Base-by-base conservation (phyloP, 2,113 vertebrate genomes). In the Microcebus lehilahytsara region DNA sequence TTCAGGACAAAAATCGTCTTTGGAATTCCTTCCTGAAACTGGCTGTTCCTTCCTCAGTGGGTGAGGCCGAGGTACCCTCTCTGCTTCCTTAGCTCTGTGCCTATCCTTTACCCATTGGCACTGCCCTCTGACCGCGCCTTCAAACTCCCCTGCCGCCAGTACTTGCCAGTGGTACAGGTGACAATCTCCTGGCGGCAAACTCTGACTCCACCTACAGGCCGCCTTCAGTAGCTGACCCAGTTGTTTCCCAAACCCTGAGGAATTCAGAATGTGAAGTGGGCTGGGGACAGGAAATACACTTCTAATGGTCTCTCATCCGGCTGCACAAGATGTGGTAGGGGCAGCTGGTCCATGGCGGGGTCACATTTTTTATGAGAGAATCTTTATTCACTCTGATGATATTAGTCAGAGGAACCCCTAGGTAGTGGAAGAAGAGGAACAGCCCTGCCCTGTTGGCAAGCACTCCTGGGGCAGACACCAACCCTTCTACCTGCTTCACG, bases 131-230 rank as follows among this genome's bases (percentile, higher is more conserved):
- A 5, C 12, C 0, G 19, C 27, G 60, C 17, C 67, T 80, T 30
- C 7, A 42, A 22, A 20, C 60, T 62, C 25, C 13, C 13, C 42
- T 4, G 51, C 56, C 2, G 4, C 32, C 49, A 1, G 46, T 11
- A 8, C 27, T 42, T 2, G 4, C 49, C 49, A 2, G 46, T 11
- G 27, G n/a, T n/a, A n/a, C 4, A 4, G 40, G 51, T 3, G 56
- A 53, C 3, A 9, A 14, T 5, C 0, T 1, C 27, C 60, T 34
- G 75, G 60, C 0, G 6, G 32, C 32, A 17, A 0, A 1, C 20
- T 56, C 86, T 81, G 80, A 84, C 85, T 46, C 96, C 96, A 67
- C 74, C 91, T 96, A 62, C 40, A 92, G 97, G 95, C 74, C 14
- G 4, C 56, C 14, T 42, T 27, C 0, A 1, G 79, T 86, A 64